Evolutionary conservation across 2,888 invertebrate genomes (phyloP).

Genomic region (Cordilura impudica): DNA sequence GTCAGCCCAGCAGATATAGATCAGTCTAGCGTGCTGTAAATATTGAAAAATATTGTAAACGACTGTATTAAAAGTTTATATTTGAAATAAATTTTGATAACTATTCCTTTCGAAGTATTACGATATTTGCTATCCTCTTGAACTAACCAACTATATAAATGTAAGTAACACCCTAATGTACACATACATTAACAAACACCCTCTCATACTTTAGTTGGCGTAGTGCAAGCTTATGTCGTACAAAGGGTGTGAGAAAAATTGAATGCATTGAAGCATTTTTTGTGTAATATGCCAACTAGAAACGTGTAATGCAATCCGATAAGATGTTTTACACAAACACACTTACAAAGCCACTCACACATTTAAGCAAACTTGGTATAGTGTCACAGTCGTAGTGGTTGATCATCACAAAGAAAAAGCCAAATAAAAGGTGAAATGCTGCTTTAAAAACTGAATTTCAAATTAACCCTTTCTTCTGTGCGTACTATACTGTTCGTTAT

Average conservation of each 20-base stretch:
- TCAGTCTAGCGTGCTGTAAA: too few species aligned
- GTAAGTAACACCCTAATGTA: not conserved
- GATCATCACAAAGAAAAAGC: constrained; percentile 28
- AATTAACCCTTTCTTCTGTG: constrained; percentile 47
- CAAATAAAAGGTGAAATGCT: not conserved
- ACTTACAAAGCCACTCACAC: not conserved
- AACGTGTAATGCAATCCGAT: constrained; percentile 60
- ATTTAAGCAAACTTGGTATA: constrained; percentile 16
- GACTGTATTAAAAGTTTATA: too few species aligned
- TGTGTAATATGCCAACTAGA: constrained; percentile 56
- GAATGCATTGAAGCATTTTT: constrained; percentile 57
- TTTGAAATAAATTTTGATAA: too few species aligned
- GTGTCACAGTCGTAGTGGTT: constrained; percentile 43
- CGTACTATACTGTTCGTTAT: constrained; percentile 17
- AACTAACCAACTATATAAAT: too few species aligned
- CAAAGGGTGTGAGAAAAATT: constrained; percentile 26
- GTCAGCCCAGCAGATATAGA: too few species aligned
- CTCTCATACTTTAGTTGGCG: constrained; percentile 29
- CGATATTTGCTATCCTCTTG: too few species aligned
- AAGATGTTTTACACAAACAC: constrained; percentile 26
- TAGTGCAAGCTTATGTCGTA: constrained; percentile 42
- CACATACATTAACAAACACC: not conserved
- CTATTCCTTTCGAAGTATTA: too few species aligned
- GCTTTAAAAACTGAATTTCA: constrained; percentile 30
- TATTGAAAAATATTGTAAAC: too few species aligned